Conservation (phyloP, 2,113 vertebrate genomes). For the Gracilinanus agilis region DNA sequence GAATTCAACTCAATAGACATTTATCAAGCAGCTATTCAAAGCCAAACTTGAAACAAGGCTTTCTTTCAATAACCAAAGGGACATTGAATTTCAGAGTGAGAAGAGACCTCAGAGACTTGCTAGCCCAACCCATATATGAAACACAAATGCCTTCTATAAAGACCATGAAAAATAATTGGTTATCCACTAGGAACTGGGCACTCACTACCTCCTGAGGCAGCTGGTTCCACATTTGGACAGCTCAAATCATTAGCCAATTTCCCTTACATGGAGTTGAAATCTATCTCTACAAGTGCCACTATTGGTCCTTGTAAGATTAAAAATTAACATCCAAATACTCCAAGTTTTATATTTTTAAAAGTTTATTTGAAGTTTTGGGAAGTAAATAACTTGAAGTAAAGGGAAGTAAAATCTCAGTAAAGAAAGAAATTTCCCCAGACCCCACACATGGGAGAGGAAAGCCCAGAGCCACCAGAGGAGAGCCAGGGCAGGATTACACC, state of each 20-base stretch:
- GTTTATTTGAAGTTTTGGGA: no score
- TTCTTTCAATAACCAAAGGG: not conserved
- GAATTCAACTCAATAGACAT: not conserved
- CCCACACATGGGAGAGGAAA: no score
- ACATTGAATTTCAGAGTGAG: not conserved
- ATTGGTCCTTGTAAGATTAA: no score
- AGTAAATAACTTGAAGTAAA: no score
- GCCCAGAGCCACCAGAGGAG: no score
- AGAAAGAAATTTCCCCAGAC: no score
- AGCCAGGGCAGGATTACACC: no score
- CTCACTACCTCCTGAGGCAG: not conserved
- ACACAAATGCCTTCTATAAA: not conserved
- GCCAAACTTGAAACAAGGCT: not conserved
- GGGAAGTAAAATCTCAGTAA: no score
- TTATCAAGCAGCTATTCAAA: not conserved
- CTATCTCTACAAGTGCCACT: not conserved
- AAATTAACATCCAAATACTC: no score
- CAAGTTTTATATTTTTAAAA: no score
- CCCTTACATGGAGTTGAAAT: not conserved
- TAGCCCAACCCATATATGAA: not conserved
- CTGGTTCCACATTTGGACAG: not conserved
- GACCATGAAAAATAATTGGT: not conserved
- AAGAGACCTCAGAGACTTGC: not conserved
- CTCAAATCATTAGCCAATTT: not conserved
- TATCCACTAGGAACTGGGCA: not conserved